Percentiles rank a stretch among this genome's conserved stretches.
Conservation (phyloP, 2,888 invertebrate genomes). For the Caenorhabditis imperialis region DNA sequence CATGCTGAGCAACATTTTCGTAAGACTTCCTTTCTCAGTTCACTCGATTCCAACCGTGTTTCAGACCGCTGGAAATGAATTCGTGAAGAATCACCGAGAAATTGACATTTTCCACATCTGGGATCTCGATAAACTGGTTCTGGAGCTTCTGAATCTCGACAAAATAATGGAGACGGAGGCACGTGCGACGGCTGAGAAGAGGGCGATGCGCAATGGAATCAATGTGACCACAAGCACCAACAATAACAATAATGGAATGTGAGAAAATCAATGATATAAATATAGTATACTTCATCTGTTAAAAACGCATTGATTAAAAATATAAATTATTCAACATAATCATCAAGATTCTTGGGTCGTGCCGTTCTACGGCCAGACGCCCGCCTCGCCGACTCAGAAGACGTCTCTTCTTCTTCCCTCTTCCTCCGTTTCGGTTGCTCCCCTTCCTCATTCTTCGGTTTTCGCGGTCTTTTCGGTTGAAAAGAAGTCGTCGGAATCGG, state of each 20-base stretch:
- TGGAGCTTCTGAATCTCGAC: constrained; percentile 71
- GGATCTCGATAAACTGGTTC: constrained; percentile 70
- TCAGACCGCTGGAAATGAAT: constrained; percentile 74
- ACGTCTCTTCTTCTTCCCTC: constrained; percentile 2
- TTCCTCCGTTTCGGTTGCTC: not conserved
- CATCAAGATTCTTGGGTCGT: constrained; percentile 44
- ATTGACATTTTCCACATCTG: constrained; percentile 77
- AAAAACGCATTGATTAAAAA: not conserved
- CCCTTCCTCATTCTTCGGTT: not conserved
- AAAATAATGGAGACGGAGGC: constrained; percentile 46
- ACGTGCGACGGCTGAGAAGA: constrained; percentile 2
- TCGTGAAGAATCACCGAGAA: constrained; percentile 75
- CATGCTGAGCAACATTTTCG: constrained; percentile 74
- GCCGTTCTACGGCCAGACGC: constrained; percentile 21
- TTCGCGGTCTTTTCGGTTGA: constrained; percentile 3
- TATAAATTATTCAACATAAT: constrained; percentile 37
- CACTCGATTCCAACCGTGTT: constrained; percentile 6
- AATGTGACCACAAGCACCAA: not conserved
- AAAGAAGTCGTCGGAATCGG: not conserved
- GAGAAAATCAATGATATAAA: too few relatives aligned
- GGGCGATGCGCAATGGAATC: not conserved
- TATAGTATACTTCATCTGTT: not conserved
- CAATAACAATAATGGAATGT: not conserved
- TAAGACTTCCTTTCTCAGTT: constrained; percentile 37
- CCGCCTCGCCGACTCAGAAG: constrained; percentile 9